These are phyloP conservation scores for Holotrichia oblita DNA, from an alignment of 1,140 invertebrate genomes.

Conservation along the genomic window DNA sequence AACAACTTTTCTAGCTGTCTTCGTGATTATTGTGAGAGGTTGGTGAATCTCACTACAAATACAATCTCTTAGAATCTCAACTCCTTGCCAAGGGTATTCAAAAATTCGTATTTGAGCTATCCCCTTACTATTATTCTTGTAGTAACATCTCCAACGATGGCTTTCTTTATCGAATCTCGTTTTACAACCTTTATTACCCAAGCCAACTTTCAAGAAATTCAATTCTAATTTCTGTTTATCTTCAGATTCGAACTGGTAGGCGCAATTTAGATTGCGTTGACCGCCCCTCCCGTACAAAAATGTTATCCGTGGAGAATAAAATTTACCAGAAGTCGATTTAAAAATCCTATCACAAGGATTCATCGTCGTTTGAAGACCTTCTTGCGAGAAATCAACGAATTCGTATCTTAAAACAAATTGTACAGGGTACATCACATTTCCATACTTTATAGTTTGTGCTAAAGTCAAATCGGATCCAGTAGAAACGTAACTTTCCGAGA, in stretches of 20 bases:
- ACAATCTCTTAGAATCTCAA: constrained; percentile 76
- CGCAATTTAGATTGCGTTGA: constrained; percentile 76
- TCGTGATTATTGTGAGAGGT: constrained; percentile 66
- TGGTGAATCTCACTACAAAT: constrained; percentile 77
- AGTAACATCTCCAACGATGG: constrained; percentile 73
- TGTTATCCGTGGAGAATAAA: constrained; percentile 80
- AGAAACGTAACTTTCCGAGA: constrained; percentile 81
- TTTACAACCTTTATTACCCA: constrained; percentile 73
- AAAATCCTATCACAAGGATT: constrained; percentile 72
- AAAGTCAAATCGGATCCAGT: constrained; percentile 76
- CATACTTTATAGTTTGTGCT: constrained; percentile 77
- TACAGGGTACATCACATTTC: constrained; percentile 79
- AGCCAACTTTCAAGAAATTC: constrained; percentile 71
- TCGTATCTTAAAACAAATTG: constrained; percentile 82
- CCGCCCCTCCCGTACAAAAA: constrained; percentile 85
- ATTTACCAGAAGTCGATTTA: constrained; percentile 67
- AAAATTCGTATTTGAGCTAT: constrained; percentile 72
- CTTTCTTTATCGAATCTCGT: constrained; percentile 70
- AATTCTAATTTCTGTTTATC: constrained; percentile 73
- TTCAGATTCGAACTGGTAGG: constrained; percentile 77
- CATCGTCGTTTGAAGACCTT: constrained; percentile 67
- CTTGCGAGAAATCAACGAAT: constrained; percentile 74
- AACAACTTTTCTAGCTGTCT: constrained; percentile 74
- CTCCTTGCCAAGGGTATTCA: constrained; percentile 78
- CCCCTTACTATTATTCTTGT: constrained; percentile 61